These are phyloP conservation scores for Diadumene lineata DNA, from an alignment of 92 coral and sea anemone genomes.

Conservation along the genomic window DNA sequence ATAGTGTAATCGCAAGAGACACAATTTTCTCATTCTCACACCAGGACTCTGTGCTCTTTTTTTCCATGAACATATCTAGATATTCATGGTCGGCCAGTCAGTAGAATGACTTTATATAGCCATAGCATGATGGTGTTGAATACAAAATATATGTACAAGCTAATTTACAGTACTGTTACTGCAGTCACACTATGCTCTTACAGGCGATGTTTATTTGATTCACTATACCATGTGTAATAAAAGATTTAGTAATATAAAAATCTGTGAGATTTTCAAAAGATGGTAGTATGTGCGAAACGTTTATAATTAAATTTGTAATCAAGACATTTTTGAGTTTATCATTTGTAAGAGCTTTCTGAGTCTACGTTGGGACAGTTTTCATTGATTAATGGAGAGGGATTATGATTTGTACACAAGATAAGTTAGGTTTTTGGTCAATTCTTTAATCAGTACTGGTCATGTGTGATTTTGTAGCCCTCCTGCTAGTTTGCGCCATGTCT, in stretches of 20 bases:
- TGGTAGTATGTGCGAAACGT: background rate
- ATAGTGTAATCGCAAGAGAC: too few species aligned
- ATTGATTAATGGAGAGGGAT: background rate
- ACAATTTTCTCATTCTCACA: too few species aligned
- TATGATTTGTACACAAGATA: background rate
- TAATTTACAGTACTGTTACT: background rate
- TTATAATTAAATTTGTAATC: slow-evolving; percentile 1
- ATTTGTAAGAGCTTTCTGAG: background rate
- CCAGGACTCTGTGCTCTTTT: too few species aligned
- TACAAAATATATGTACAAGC: too few species aligned
- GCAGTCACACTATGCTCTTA: too few species aligned
- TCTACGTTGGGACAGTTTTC: background rate
- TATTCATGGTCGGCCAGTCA: too few species aligned
- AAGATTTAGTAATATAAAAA: background rate
- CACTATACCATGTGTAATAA: too few species aligned
- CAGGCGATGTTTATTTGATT: background rate
- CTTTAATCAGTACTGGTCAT: slow-evolving; percentile 6
- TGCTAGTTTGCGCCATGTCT: slow-evolving; percentile 8
- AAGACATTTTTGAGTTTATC: background rate
- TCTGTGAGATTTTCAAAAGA: background rate
- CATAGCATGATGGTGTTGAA: too few species aligned
- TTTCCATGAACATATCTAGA: too few species aligned
- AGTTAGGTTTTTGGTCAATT: background rate
- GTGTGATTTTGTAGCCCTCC: background rate
- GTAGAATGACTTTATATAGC: too few species aligned